Percentiles rank a stretch among this genome's conserved stretches.
Evolutionary conservation across 2,797 vertebrate species (phyloP).

Genomic region (Alectoris magna): DNA sequence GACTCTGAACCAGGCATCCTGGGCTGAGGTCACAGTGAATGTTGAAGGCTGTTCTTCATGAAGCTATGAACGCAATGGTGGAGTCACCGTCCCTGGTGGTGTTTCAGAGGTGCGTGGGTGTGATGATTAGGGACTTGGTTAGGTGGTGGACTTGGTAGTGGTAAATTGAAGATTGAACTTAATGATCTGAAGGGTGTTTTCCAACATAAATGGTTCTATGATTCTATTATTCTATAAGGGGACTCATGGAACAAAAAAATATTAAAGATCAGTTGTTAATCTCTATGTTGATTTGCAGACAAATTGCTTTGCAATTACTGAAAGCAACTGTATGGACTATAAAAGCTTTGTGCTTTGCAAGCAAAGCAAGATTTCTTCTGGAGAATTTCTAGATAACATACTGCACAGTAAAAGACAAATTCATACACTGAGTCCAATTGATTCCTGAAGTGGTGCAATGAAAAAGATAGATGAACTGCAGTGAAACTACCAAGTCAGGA

Average conservation of each 20-base stretch:
- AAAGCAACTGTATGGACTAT: not conserved
- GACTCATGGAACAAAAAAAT: not conserved
- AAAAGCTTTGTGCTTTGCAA: not conserved
- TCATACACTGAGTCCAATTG: not conserved
- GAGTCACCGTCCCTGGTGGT: not conserved
- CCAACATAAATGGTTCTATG: not conserved
- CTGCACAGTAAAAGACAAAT: not conserved
- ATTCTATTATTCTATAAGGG: not conserved
- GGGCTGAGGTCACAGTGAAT: fast-evolving
- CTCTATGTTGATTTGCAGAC: not conserved
- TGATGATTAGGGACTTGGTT: not conserved
- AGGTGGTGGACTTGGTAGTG: not conserved
- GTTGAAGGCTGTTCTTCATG: not conserved
- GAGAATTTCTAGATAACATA: not conserved
- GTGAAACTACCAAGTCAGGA: not conserved
- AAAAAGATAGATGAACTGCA: not conserved
- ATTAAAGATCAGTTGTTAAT: not conserved
- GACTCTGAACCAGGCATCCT: not conserved
- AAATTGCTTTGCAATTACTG: not conserved
- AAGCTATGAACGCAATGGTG: not conserved
- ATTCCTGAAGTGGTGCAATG: not conserved
- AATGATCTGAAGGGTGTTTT: not conserved
- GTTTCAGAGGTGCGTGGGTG: not conserved
- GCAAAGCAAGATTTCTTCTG: not conserved
- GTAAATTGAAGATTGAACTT: not conserved